phyloP scores from a whole-genome alignment of 1,140 invertebrate species.

The Temnothorax longispinosus region DNA sequence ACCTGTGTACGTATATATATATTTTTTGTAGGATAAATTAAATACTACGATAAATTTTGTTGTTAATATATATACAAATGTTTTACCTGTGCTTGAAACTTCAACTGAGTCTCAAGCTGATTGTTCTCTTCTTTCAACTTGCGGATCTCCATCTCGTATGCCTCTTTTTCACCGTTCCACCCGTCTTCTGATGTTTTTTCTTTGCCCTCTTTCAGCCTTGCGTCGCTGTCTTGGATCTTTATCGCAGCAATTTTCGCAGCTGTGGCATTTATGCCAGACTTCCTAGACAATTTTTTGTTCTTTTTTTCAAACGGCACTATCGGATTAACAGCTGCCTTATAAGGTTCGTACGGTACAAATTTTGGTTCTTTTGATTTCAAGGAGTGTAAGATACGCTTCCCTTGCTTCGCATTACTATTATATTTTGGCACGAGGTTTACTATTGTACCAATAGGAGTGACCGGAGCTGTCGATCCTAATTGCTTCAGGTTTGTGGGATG shows the following conservation, averaged over 20 bases:
- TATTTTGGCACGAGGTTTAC: slow-evolving; percentile 83
- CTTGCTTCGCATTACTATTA: slow-evolving; percentile 79
- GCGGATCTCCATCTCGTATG: slow-evolving; percentile 86
- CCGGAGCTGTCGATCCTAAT: slow-evolving; percentile 79
- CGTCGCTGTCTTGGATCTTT: slow-evolving; percentile 85
- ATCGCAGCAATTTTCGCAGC: slow-evolving; percentile 89
- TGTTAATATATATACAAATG: neutral
- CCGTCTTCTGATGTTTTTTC: slow-evolving; percentile 72
- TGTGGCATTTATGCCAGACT: slow-evolving; percentile 90
- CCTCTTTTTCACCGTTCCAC: slow-evolving; percentile 80
- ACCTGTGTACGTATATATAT: slow-evolving; percentile 87
- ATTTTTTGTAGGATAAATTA: neutral
- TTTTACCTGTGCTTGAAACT: slow-evolving; percentile 89
- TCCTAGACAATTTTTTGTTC: slow-evolving; percentile 85
- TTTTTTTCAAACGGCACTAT: slow-evolving; percentile 87
- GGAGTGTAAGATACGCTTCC: slow-evolving; percentile 80
- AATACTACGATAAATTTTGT: neutral
- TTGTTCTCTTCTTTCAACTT: slow-evolving; percentile 88
- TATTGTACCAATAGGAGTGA: slow-evolving; percentile 84
- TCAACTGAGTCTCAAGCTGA: slow-evolving; percentile 90
- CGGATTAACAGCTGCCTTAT: slow-evolving; percentile 93
- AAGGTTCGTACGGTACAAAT: slow-evolving; percentile 96
- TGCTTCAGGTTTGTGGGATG: slow-evolving; percentile 84
- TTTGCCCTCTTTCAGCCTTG: slow-evolving; percentile 62
- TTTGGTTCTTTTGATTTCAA: slow-evolving; percentile 91